Base-by-base conservation (phyloP, 1,140 invertebrate species). In the Platyscapa corneri region DNA sequence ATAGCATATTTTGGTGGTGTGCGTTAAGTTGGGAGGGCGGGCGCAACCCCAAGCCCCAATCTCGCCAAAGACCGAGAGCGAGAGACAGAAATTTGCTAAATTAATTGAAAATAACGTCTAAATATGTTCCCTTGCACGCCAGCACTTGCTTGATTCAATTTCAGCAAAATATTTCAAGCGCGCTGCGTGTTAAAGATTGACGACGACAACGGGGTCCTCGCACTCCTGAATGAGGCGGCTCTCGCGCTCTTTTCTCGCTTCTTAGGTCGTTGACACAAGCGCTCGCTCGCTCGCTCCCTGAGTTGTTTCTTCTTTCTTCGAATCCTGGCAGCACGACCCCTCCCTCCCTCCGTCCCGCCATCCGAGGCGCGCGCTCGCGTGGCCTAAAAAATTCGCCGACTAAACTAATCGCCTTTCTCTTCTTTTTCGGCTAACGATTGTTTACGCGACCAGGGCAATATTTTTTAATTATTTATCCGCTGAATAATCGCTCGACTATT, bases 191-290 rank as follows among this genome's bases (percentile, higher is more conserved):
- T n/a, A n/a, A n/a, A n/a, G n/a, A n/a, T n/a, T 30, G 27, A 67
- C 12, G 30, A 67, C 34, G 77, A 23, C 42, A 14, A 37, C 67
- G 53, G 70, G 83, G 53, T 75, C 65, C 83, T 81, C 67, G 78
- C 84, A 85, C 81, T 81, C 84, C 84, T 81, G 84, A 85, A 85
- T 80, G 78, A 81, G 70, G 30, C 53, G 56, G 30, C 67, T 75
- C n/a, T n/a, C 65, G 56, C 37, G 34, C 72, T 75, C 56, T 77
- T 18, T 60, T 18, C 80, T 49, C n/a, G 27, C 37, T 56, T 23
- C n/a, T 27, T 32, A 34, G 82, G 82, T 84, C 82, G 60, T 77
- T 84, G 56, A 84, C 82, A 77, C 74, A 18, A n/a, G n/a, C n/a
- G n/a, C 0, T 10, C 60, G 10, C 37, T 83, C 72, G 5, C 37